A percentile compares a stretch with the other conserved stretches of the same genome.
Conservation (phyloP, 2,113 vertebrate species). For the Egretta garzetta region DNA sequence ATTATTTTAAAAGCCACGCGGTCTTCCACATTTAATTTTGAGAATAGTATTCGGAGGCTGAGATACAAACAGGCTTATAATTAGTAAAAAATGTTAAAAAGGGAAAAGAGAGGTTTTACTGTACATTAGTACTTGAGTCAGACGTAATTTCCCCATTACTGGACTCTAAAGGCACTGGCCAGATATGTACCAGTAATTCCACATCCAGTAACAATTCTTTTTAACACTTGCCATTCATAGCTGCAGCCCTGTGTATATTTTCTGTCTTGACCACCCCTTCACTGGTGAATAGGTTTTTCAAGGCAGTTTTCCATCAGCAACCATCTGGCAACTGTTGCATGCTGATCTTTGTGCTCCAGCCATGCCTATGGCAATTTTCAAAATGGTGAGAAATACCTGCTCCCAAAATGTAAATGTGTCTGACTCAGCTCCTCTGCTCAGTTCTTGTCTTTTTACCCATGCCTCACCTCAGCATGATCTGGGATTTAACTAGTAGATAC, state of each 20-base stretch:
- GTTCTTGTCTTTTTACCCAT: not conserved
- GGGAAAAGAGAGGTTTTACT: not conserved
- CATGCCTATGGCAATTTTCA: conserved; percentile 35
- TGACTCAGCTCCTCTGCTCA: not conserved
- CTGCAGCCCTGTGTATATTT: not conserved
- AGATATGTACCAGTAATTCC: not conserved
- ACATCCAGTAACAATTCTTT: not conserved
- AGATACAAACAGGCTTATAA: not conserved
- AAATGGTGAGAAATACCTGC: conserved; percentile 77
- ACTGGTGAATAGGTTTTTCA: not conserved
- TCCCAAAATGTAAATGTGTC: not conserved
- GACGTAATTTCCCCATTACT: conserved; percentile 25
- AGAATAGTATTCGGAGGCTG: not conserved
- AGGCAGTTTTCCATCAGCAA: conserved; percentile 2
- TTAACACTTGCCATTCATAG: not conserved
- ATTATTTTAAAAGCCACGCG: not conserved
- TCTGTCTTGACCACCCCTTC: not conserved
- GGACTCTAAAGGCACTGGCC: not conserved
- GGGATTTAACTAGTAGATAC: not conserved
- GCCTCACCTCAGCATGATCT: not conserved
- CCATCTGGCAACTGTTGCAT: not conserved
- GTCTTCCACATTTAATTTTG: not conserved
- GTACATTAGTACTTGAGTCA: conserved; percentile 60
- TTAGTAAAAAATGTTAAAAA: not conserved
- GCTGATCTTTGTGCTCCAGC: not conserved